Evolutionary conservation across 2,797 vertebrate species (phyloP).

Genomic region (Astyanax mexicanus): DNA sequence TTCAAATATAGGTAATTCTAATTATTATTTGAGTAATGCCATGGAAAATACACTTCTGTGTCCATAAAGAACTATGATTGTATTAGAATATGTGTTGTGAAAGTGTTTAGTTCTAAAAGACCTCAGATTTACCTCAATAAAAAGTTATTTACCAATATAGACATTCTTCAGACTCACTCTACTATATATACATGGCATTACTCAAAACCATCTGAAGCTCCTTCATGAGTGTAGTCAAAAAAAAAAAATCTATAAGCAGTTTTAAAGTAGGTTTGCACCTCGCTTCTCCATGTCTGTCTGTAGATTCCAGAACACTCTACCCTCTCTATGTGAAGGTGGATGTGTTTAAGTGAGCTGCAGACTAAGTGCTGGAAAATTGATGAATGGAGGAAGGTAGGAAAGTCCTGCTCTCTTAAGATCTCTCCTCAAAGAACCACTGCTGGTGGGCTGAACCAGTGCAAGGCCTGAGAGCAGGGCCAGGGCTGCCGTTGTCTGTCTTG

Average conservation of each 20-base stretch:
- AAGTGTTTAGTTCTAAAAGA: too few relatives aligned
- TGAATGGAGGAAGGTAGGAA: not conserved
- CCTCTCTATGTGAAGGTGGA: not conserved
- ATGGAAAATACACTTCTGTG: too few relatives aligned
- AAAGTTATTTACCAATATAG: too few relatives aligned
- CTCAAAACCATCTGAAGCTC: too few relatives aligned
- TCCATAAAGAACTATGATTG: too few relatives aligned
- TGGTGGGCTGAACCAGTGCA: conserved; percentile 82
- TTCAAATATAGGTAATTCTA: too few relatives aligned
- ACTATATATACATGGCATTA: too few relatives aligned
- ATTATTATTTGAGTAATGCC: too few relatives aligned
- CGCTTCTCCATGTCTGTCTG: not conserved
- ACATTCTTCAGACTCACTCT: too few relatives aligned
- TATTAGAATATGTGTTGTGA: too few relatives aligned
- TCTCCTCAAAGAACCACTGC: conserved; percentile 93
- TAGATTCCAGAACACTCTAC: not conserved
- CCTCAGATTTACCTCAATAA: too few relatives aligned
- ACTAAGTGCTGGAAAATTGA: not conserved
- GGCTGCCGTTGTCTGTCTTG: conserved; percentile 71
- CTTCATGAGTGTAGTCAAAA: not conserved
- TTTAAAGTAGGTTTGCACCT: not conserved
- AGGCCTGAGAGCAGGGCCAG: conserved; percentile 82
- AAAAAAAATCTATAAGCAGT: too few relatives aligned
- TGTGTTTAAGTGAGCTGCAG: conserved; percentile 8
- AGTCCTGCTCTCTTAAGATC: conserved; percentile 53